Base-by-base conservation (phyloP, 2,888 invertebrate genomes). In the Drosophila rubida region DNA sequence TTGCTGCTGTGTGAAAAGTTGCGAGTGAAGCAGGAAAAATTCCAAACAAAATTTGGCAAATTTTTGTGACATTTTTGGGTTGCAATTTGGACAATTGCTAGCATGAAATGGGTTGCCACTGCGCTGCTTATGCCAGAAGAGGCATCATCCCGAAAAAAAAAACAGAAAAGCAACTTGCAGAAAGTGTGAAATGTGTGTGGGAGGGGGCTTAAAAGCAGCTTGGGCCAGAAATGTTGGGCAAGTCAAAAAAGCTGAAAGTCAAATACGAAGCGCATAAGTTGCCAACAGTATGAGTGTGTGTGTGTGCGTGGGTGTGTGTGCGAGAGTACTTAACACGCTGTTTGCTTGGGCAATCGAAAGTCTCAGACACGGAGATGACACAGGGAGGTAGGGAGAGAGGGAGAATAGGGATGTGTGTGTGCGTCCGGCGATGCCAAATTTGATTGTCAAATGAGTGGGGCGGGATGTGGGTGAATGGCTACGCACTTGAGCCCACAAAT, bases 401-500 rank as follows among this genome's bases (percentile, higher is more conserved):
- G n/a, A 11, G 32, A 32, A n/a, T 25, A 25, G 5, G 25, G 5
- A 7, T 7, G 25, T 25, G 25, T 25, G 25, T 54, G 30, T 42
- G 32, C 13, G 53, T 54, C 53, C 53, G 42, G 63, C 60, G 63
- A 53, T 49, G 64, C 49, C 37, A 68, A 82, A 80, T 86, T 86
- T 83, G 80, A 86, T 86, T 76, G 80, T 71, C 71, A 62, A 80
- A 48, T 42, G 63, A 59, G 65, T 23, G 16, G 35, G 59, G 55
- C 48, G 35, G 58, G 16, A 23, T 16, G 42, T 8, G 27, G 27
- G 45, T 27, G 51, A 37, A 55, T 46, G 50, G 39, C 46, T 48
- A 48, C 54, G 51, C 68, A 80, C 75, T 80, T 79, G 70, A 71
- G 82, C 68, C 66, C 44, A 67, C 74, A 74, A 79, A 85, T 79